Base-by-base conservation (phyloP, 2,113 vertebrate species). In the Syngnathus scovelli region DNA sequence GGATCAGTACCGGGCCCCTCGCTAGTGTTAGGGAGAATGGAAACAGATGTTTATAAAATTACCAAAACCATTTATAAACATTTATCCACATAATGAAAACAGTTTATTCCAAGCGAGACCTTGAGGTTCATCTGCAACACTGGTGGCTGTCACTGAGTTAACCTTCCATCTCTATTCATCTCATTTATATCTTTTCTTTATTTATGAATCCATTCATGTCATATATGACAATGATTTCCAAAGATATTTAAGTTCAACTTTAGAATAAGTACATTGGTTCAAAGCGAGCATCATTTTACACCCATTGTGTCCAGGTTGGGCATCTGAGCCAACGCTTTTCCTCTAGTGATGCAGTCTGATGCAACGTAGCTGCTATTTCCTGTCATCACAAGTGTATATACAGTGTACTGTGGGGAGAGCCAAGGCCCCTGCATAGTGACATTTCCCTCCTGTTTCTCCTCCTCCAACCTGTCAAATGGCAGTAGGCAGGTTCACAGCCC, bases 401-500 rank as follows among this genome's bases (percentile, higher is more conserved):
- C 41, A 62, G 41, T 27, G 33, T 69, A 61, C 75, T 77, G 74
- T 37, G 58, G 73, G 75, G 69, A 77, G 67, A 67, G 65, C 73
- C 52, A 36, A 46, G 73, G 79, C 58, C 83, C 77, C 79, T 72
- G 66, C 59, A 49, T 76, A 70, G 76, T 76, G 67, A 74, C 6
- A 69, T 76, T 72, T 71, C 70, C 48, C 65, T 81, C 64, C 67
- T 70, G 41, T 78, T 61, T 79, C 56, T 58, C 61, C 70, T 61
- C 81, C 72, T 77, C 67, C 77, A 76, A 71, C 79, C 55, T 80
- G 65, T 81, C 68, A 83, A 79, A 78, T 78, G 75, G 78, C 71
- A 84, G 73, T 77, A 76, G 65, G 74, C 77, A 70, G 79, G 79
- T 83, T 85, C 84, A 85, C 86, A 84, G 85, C 82, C 81, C 67